These are phyloP conservation scores for Stenurella melanura DNA, from an alignment of 2,888 invertebrate species.

Conservation along the genomic window DNA sequence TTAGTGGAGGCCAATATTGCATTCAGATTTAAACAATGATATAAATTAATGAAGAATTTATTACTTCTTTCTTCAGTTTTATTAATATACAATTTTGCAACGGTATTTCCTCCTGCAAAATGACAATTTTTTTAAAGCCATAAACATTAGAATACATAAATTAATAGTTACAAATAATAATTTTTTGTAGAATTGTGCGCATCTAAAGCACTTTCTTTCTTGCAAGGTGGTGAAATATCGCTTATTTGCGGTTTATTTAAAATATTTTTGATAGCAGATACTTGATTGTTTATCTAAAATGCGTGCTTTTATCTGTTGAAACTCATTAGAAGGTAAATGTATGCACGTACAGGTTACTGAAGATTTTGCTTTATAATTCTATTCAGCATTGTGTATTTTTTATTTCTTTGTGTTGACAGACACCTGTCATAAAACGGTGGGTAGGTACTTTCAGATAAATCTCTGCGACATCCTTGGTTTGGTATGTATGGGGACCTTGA, in stretches of 20 bases:
- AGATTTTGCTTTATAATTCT: not conserved
- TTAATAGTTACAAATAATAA: constrained; percentile 10
- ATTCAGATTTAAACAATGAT: constrained; percentile 24
- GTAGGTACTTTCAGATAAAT: constrained; percentile 23
- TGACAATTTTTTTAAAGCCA: constrained; percentile 2
- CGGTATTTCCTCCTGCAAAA: not conserved
- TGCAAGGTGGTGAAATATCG: not conserved
- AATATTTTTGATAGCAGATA: not conserved
- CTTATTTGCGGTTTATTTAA: not conserved
- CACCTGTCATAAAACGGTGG: constrained; percentile 23
- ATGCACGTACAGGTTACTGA: not conserved
- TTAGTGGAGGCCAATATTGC: constrained; percentile 31
- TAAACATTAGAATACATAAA: not conserved
- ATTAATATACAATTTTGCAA: constrained; percentile 5
- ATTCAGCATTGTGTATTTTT: constrained; percentile 5
- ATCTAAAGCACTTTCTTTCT: not conserved
- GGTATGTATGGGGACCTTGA: constrained; percentile 64
- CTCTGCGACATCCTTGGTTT: constrained; percentile 39
- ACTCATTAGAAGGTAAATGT: not conserved
- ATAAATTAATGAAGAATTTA: constrained; percentile 9
- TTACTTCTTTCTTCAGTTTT: not conserved
- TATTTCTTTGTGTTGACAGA: constrained; percentile 16
- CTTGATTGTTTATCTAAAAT: constrained; percentile 9
- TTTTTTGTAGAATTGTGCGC: constrained; percentile 4
- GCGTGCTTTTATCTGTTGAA: constrained; percentile 1